A percentile compares a stretch with the other conserved stretches of the same genome.
These are phyloP conservation scores for Formicarius rufipectus DNA, from an alignment of 2,113 vertebrate genomes.

Conservation along the genomic window DNA sequence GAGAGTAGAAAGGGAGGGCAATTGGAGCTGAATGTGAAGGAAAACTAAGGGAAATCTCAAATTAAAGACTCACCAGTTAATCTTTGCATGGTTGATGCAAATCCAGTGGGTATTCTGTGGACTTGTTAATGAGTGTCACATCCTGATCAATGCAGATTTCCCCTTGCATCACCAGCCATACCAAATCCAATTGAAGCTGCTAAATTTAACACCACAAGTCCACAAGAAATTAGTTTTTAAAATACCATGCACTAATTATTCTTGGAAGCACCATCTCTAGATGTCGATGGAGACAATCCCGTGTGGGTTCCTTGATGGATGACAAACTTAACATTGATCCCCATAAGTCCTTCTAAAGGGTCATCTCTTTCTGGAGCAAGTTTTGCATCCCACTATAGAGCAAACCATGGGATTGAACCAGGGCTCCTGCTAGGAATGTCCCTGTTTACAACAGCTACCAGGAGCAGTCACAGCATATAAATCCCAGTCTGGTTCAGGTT, in stretches of 20 bases:
- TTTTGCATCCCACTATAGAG: background rate
- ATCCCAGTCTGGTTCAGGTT: background rate
- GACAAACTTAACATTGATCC: background rate
- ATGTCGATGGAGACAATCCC: background rate
- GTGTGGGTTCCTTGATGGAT: background rate
- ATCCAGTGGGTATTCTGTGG: constrained; percentile 45
- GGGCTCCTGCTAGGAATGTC: background rate
- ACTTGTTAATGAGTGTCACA: constrained; percentile 51
- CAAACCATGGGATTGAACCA: fast-evolving
- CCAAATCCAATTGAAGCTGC: constrained; percentile 40
- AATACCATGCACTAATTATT: background rate
- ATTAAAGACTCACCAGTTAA: constrained; percentile 5
- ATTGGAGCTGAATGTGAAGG: constrained; percentile 29
- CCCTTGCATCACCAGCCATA: background rate
- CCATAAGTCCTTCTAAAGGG: background rate
- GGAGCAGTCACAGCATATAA: background rate
- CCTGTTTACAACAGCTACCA: background rate
- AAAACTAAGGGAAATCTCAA: constrained; percentile 41
- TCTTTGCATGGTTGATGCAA: constrained; percentile 46
- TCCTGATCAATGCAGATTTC: constrained; percentile 46
- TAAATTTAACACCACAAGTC: constrained; percentile 10
- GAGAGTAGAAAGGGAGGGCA: background rate
- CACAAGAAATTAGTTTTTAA: constrained; percentile 1
- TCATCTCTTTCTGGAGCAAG: background rate
- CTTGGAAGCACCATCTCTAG: background rate